A percentile compares a stretch with the other conserved stretches of the same genome.
phyloP scores from a whole-genome alignment of 2,797 vertebrate genomes.

The Zalophus californianus region DNA sequence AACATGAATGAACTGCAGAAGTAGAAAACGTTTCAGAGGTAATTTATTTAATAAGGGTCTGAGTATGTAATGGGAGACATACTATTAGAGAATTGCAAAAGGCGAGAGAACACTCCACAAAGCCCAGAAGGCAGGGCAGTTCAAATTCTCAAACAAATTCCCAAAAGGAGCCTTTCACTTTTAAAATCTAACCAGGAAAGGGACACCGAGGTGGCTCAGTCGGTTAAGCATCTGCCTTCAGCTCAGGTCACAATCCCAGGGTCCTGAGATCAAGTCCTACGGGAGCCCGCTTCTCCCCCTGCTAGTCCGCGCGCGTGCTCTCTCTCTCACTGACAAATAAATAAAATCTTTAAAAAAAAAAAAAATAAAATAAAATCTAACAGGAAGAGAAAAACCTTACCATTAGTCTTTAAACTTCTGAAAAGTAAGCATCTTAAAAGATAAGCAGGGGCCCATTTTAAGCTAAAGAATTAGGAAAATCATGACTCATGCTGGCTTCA shows the following conservation, averaged over 20 bases:
- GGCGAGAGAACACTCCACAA: neutral
- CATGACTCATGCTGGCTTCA: slow-evolving; percentile 13
- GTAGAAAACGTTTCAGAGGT: neutral
- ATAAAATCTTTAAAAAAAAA: too few relatives aligned
- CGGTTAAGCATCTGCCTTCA: too few relatives aligned
- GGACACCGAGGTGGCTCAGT: too few relatives aligned
- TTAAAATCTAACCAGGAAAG: neutral
- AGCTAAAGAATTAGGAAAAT: neutral
- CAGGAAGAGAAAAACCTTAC: neutral
- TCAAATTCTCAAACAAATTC: slow-evolving; percentile 4
- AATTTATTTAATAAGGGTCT: neutral
- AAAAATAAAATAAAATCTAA: too few relatives aligned
- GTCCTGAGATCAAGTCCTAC: too few relatives aligned
- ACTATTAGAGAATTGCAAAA: neutral
- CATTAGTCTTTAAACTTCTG: neutral
- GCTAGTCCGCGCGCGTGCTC: too few relatives aligned
- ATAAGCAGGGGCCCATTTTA: neutral
- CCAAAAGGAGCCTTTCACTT: slow-evolving; percentile 4
- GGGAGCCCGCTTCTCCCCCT: too few relatives aligned
- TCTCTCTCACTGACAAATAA: too few relatives aligned
- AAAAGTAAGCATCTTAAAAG: slow-evolving; percentile 3
- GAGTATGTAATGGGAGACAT: neutral
- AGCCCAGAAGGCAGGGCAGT: neutral
- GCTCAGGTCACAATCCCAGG: too few relatives aligned
- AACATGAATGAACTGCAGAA: neutral